Percentiles rank a stretch among this genome's conserved stretches.
Evolutionary conservation across 1,140 invertebrate species (phyloP).

Genomic region (Orius insidiosus): DNA sequence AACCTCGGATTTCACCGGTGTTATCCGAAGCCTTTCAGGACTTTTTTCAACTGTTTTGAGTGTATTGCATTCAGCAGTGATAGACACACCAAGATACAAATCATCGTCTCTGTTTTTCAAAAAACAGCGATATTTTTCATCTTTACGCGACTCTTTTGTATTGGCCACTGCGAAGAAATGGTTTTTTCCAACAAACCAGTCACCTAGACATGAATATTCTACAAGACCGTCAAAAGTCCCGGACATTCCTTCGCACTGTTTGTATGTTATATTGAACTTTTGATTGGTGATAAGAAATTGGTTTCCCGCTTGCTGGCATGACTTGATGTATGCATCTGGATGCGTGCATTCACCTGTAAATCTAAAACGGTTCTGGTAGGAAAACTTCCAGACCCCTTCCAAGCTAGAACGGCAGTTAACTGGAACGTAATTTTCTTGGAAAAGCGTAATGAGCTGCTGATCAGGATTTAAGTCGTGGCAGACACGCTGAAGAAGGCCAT

Average conservation of each 20-base stretch:
- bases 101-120: slow-evolving; percentile 88
- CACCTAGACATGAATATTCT: slow-evolving; percentile 82
- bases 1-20: slow-evolving; percentile 65
- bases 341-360: slow-evolving; percentile 81
- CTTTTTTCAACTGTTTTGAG: slow-evolving; percentile 84
- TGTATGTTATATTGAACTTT: slow-evolving; percentile 90
- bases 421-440: slow-evolving; percentile 76
- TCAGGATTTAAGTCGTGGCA: slow-evolving; percentile 54
- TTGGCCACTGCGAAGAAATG: slow-evolving; percentile 90
- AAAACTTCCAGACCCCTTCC: slow-evolving; percentile 90
- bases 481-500: slow-evolving; percentile 41
- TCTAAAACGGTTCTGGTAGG: slow-evolving; percentile 76
- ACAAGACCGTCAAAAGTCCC: slow-evolving; percentile 78
- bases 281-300: slow-evolving; percentile 93
- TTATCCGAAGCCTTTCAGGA: slow-evolving; percentile 73
- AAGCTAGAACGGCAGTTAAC: slow-evolving; percentile 83
- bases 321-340: slow-evolving; percentile 73
- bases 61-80: slow-evolving; percentile 81
- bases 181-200: slow-evolving; percentile 91
- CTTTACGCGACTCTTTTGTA: slow-evolving; percentile 81
- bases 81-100: slow-evolving; percentile 72
- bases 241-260: slow-evolving; percentile 63
- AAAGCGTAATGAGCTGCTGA: slow-evolving; percentile 69
- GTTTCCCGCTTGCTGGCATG: slow-evolving; percentile 88
- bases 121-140: slow-evolving; percentile 86